Evolutionary conservation across 2,888 invertebrate genomes (phyloP).

Genomic region (Amblyjoppa fuscipennis): DNA sequence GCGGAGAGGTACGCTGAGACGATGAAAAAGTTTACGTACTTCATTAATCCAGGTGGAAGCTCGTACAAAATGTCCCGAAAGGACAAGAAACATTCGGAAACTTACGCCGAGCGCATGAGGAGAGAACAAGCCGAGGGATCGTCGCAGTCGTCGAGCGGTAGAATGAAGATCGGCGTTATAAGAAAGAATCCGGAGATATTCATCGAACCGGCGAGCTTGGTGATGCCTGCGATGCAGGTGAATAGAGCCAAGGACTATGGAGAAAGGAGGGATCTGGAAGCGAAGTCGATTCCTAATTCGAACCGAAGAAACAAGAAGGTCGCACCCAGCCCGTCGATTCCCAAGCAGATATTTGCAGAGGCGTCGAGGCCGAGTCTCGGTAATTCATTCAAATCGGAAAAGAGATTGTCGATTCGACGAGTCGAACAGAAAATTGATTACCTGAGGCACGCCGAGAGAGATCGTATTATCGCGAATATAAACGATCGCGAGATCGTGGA

Average conservation of each 20-base stretch:
- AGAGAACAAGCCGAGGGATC: constrained; percentile 71
- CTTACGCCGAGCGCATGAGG: constrained; percentile 80
- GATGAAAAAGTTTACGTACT: constrained; percentile 79
- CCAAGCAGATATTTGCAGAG: constrained; percentile 44
- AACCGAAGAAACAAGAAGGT: constrained; percentile 36
- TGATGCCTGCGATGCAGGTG: constrained; percentile 5
- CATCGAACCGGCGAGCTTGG: constrained; percentile 59
- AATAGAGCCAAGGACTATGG: background rate
- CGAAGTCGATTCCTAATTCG: background rate
- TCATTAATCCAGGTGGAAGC: constrained; percentile 75
- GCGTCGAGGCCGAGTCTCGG: constrained; percentile 5
- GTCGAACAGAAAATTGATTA: constrained; percentile 42
- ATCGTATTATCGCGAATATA: constrained; percentile 42
- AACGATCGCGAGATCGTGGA: constrained; percentile 35
- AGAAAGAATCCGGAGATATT: constrained; percentile 59
- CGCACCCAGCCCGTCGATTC: constrained; percentile 48
- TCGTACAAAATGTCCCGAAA: constrained; percentile 81
- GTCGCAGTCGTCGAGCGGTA: constrained; percentile 37
- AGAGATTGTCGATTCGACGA: constrained; percentile 12
- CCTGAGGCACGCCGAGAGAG: constrained; percentile 36
- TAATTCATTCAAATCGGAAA: background rate
- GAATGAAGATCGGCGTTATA: constrained; percentile 39
- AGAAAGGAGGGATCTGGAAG: constrained; percentile 30
- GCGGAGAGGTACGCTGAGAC: constrained; percentile 12
- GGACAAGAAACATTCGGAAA: constrained; percentile 83